Evolutionary conservation across 2,113 vertebrate species (phyloP), one percentile per base, ranked within the genome.

Genomic region (Pelobates fuscus): DNA sequence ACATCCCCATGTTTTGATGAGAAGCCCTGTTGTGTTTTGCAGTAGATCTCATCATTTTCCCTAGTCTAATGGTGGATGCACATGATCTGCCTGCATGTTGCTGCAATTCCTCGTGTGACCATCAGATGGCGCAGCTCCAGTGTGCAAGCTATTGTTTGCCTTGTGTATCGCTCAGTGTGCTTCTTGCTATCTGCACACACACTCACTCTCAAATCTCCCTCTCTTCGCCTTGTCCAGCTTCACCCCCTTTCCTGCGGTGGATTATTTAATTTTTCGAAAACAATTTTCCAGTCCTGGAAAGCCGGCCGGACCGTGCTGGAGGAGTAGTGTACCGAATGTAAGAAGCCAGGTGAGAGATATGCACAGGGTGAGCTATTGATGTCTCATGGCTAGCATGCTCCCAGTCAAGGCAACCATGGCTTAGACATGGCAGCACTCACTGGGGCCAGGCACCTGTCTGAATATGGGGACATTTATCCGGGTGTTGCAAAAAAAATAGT

Each of bases 171-270:
- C 27, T 55, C 61, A 43, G 41, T 69, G 77, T 77, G 20, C 32
- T 62, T n/a, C 23, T 21, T 79, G 77, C 79, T 73, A 32, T 70
- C 44, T 63, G 61, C 58, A 66, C 75, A 68, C 54, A 52, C 65
- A 61, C 30, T 37, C 32, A 5, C 32, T 37, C 32, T 37, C 32
- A 6, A 37, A 21, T 37, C 24, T 62, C 67, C 12, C 24, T 63
- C 26, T 43, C 71, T 29, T 46, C 29, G 18, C 44, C 44, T 41
- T 41, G 7, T 12, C 37, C 37, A 41, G 37, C 37, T 41, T n/a
- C n/a, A 41, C 37, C 37, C 37, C 37, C 1, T 41, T 41, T 41
- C 14, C 37, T 41, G 7, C 37, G 37, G 37, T 41, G 37, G 49
- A 72, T 21, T 29, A 26, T 49, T 63, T 59, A 20, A 18, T 10